A percentile compares a stretch with the other conserved stretches of the same genome.
These are phyloP conservation scores for Nasonia vitripennis DNA, from an alignment of 1,140 invertebrate genomes.

Conservation along the genomic window DNA sequence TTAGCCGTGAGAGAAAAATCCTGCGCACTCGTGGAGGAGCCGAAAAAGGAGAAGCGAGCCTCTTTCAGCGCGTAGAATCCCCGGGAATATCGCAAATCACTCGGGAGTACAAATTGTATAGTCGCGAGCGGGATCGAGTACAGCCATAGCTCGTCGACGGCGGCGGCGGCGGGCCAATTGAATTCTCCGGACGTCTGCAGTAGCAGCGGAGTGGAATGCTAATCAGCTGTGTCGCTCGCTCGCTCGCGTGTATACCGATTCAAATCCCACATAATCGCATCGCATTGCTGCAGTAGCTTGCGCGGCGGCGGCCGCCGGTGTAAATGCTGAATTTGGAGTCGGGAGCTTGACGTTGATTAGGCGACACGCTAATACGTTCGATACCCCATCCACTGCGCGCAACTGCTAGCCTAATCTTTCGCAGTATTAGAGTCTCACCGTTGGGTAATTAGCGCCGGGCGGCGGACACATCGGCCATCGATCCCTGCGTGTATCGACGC, in stretches of 20 bases:
- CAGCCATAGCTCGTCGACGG: not conserved
- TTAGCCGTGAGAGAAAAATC: constrained; percentile 5
- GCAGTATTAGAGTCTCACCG: constrained; percentile 56
- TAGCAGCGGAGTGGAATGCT: not conserved
- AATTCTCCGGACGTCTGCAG: constrained; percentile 32
- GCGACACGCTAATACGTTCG: constrained; percentile 62
- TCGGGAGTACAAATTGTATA: constrained; percentile 16
- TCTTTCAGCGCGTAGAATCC: not conserved
- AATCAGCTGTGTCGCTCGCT: constrained; percentile 2
- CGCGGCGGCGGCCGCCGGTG: not conserved
- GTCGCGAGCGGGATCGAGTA: not conserved
- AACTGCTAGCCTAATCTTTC: constrained; percentile 61
- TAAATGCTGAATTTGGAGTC: constrained; percentile 51
- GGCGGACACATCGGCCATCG: not conserved
- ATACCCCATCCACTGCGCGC: constrained; percentile 55
- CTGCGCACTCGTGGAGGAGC: not conserved
- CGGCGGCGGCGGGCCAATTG: constrained; percentile 14
- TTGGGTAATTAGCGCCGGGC: constrained; percentile 68
- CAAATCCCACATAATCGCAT: not conserved
- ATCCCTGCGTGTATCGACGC: constrained; percentile 62
- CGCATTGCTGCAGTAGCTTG: not conserved
- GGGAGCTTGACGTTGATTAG: constrained; percentile 55
- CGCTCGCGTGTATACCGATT: not conserved
- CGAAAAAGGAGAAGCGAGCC: not conserved
- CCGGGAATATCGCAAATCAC: constrained; percentile 20